Evolutionary conservation across 1,140 invertebrate genomes (phyloP).

Genomic region (Galleria mellonella): DNA sequence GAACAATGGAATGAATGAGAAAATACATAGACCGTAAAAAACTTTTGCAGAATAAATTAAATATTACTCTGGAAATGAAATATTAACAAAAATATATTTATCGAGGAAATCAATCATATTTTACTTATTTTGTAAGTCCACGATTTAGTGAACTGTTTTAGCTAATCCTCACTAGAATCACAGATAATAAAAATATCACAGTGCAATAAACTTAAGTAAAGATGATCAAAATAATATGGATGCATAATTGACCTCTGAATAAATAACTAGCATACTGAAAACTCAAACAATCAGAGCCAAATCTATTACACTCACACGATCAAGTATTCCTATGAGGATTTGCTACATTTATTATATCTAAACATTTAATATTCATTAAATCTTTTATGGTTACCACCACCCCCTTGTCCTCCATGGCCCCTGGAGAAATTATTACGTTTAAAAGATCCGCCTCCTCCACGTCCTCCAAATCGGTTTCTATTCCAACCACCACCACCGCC

Average conservation of each 20-base stretch:
- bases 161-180: slow-evolving; percentile 42
- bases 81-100: too few species aligned
- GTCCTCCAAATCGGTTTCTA: slow-evolving; percentile 57
- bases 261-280: slow-evolving; percentile 25
- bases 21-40: too few species aligned
- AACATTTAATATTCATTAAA: slow-evolving; percentile 67
- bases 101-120: too few species aligned
- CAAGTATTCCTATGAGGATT: slow-evolving; percentile 56
- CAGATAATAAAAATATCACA: slow-evolving; percentile 46
- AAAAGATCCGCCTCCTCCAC: slow-evolving; percentile 56
- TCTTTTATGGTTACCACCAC: slow-evolving; percentile 65
- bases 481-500: slow-evolving; percentile 73
- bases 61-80: too few species aligned
- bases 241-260: slow-evolving; percentile 18
- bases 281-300: slow-evolving; percentile 17
- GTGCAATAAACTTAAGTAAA: slow-evolving; percentile 39
- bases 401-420: slow-evolving; percentile 44
- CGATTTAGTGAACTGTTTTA: neutral
- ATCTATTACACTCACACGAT: slow-evolving; percentile 36
- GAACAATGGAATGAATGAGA: slow-evolving; percentile 6
- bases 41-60: too few species aligned
- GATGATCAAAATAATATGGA: slow-evolving; percentile 11
- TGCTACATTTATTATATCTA: slow-evolving; percentile 31
- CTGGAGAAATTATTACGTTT: slow-evolving; percentile 54
- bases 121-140: too few species aligned